Evolutionary conservation across 2,888 invertebrate species (phyloP), one percentile per base, ranked within the genome.

Genomic region (Drosophila fulvimacula): DNA sequence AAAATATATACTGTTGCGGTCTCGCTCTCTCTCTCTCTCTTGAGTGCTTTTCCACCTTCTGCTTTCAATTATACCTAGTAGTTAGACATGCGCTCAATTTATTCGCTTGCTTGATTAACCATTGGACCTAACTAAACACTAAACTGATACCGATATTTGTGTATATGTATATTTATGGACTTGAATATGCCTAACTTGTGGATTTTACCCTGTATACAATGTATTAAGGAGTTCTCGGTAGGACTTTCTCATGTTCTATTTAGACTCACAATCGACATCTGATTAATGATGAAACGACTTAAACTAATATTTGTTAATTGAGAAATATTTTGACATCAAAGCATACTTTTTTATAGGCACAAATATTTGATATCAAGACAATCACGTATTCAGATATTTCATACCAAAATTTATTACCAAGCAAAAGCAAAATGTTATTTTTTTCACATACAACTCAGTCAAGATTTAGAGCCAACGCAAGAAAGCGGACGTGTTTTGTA

Each of bases 21-120:
- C 44, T 42, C 41, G 1, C 41, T 19, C 19, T 19, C 13, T 57
- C 36, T 17, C 30, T 24, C 61, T 17, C 30, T 46, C 2, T 13
- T 17, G 39, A 58, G 34, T 68, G 72, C 57, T 53, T 58, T 44
- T 10, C 44, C n/a, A 48, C 67, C 60, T 60, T 57, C 30, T 51
- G 68, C 73, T 67, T 57, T 38, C 10, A 41, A 17, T 13, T 39
- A 27, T 27, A 17, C 7, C 17, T 10, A 13, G 55, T 55, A 55
- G 41, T 41, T 55, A 55, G 55, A 41, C n/a, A 24, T 52, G 41
- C 52, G 38, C 15, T 65, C 19, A 38, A 52, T 13, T 27, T 24
- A 38, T 39, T 53, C 27, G 73, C 75, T 75, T 76, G 64, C 69
- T 69, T 75, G 11, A 51, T 48, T 73, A 58, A 73, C 59, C 48